Evolutionary conservation across 2,797 vertebrate genomes (phyloP).

Genomic region (Denticeps clupeoides): DNA sequence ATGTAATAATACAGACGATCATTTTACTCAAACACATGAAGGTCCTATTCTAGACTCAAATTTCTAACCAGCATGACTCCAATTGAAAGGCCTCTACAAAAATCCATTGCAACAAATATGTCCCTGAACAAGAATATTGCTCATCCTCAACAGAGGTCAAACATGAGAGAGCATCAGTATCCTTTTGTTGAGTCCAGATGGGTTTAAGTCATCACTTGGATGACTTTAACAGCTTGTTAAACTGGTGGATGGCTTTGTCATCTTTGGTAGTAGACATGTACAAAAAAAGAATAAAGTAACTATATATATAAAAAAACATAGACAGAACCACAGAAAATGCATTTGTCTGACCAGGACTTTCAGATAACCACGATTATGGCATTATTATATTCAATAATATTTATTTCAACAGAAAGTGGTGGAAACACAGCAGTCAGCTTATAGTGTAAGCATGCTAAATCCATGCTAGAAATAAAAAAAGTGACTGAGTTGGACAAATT

Average conservation of each 20-base stretch:
- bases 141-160: not conserved
- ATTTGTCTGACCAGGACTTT: not conserved
- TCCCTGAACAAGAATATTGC: not conserved
- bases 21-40: not conserved
- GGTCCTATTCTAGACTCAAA: not conserved
- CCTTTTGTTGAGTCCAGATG: not conserved
- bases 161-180: not conserved
- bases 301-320: not conserved
- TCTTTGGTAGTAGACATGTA: slow-evolving; percentile 57
- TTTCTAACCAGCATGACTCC: not conserved
- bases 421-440: too few species aligned
- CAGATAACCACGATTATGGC: not conserved
- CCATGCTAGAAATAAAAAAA: too few species aligned
- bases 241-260: slow-evolving; percentile 32
- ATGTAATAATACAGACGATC: not conserved
- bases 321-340: not conserved
- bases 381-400: too few species aligned
- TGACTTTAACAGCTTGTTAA: slow-evolving; percentile 25
- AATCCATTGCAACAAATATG: not conserved
- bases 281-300: slow-evolving; percentile 9
- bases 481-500: too few species aligned
- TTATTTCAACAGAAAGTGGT: too few species aligned
- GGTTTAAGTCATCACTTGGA: not conserved
- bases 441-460: too few species aligned
- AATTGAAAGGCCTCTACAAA: too few species aligned